A percentile compares a stretch with the other conserved stretches of the same genome.
Evolutionary conservation across 2,797 vertebrate genomes (phyloP).

Genomic region (Acestrorhynchus altus): DNA sequence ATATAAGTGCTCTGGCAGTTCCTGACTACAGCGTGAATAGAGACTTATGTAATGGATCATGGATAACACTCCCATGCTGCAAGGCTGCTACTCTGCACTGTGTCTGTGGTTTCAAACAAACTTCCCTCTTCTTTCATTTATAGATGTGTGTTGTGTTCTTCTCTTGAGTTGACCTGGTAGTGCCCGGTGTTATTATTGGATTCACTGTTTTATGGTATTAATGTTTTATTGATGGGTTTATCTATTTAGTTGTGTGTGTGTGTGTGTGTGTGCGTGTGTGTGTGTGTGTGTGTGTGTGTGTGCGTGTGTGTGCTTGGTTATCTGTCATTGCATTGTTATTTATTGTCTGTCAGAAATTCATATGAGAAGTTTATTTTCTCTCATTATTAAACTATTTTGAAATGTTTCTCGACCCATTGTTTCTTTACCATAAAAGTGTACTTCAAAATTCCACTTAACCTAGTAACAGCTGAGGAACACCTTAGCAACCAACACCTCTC

Average conservation of each 20-base stretch:
- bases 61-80: slow-evolving; percentile 25
- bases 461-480: too few relatives aligned
- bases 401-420: slow-evolving; percentile 4
- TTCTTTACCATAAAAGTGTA: neutral
- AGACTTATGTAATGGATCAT: slow-evolving; percentile 10
- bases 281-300: slow-evolving; percentile 51
- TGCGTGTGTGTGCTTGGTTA: slow-evolving; percentile 49
- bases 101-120: slow-evolving; percentile 24
- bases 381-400: slow-evolving; percentile 34
- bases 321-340: slow-evolving; percentile 48
- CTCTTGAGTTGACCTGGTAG: slow-evolving; percentile 34
- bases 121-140: slow-evolving; percentile 26
- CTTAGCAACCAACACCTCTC: too few relatives aligned
- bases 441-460: too few relatives aligned
- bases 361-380: slow-evolving; percentile 51
- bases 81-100: slow-evolving; percentile 29
- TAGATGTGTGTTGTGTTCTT: slow-evolving; percentile 13
- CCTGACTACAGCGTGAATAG: slow-evolving; percentile 8
- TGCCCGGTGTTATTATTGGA: slow-evolving; percentile 30
- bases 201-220: neutral
- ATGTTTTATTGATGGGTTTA: slow-evolving; percentile 46
- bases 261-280: slow-evolving; percentile 52
- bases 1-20: slow-evolving; percentile 8
- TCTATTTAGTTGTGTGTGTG: slow-evolving; percentile 43
- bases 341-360: slow-evolving; percentile 45